A percentile compares a stretch with the other conserved stretches of the same genome.
Conservation (phyloP, 2,113 vertebrate genomes). For the Ictalurus furcatus region DNA sequence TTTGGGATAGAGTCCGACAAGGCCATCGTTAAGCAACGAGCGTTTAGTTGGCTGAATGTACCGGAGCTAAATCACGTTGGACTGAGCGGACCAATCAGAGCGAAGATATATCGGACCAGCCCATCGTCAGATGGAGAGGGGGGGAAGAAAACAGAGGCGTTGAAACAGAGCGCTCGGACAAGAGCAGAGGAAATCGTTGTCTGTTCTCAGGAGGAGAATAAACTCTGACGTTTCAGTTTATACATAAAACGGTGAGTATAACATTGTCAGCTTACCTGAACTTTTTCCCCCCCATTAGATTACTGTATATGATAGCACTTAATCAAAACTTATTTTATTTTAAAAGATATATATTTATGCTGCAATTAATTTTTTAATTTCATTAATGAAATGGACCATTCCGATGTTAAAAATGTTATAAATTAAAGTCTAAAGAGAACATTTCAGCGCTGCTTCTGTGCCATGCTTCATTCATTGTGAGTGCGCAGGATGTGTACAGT, state of each 20-base stretch:
- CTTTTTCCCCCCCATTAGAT: background rate
- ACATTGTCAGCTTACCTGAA: background rate
- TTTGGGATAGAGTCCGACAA: too few relatives aligned
- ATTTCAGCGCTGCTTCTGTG: background rate
- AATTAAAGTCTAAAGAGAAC: too few relatives aligned
- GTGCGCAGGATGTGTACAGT: background rate
- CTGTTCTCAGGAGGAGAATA: background rate
- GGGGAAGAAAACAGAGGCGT: conserved; percentile 30
- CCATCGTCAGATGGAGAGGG: conserved; percentile 43
- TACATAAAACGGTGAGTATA: conserved; percentile 25
- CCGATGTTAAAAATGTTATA: background rate
- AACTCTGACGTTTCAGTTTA: background rate
- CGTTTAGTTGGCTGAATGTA: background rate
- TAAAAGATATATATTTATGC: too few relatives aligned
- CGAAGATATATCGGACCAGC: conserved; percentile 29
- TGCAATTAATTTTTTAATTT: background rate
- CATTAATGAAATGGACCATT: background rate
- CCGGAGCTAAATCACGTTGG: background rate
- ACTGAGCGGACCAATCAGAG: conserved; percentile 48
- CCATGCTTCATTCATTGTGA: background rate
- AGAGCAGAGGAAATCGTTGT: conserved; percentile 6
- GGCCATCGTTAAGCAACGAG: conserved; percentile 2
- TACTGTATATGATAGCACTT: background rate
- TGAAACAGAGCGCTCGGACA: background rate
- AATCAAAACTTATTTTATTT: background rate